Conservation (phyloP, 2,888 invertebrate species). For the Nebria salina region DNA sequence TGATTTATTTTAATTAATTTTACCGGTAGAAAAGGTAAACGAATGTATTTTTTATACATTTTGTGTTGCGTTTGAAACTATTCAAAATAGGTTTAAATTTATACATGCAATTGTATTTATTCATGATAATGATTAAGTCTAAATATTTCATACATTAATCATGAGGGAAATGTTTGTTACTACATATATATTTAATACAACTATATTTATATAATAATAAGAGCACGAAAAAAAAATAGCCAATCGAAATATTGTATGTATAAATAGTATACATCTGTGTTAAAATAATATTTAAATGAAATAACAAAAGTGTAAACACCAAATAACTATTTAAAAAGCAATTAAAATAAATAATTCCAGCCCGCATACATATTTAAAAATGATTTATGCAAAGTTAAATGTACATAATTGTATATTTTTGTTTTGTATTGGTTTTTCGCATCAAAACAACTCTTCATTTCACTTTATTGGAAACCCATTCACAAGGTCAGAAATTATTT, state of each 20-base stretch:
- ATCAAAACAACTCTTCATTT: background rate
- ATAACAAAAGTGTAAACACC: background rate
- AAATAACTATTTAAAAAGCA: background rate
- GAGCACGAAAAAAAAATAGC: too few relatives aligned
- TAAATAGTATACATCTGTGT: too few relatives aligned
- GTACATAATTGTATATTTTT: background rate
- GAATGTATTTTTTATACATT: too few relatives aligned
- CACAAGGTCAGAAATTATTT: background rate
- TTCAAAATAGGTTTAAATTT: too few relatives aligned
- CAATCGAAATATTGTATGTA: too few relatives aligned
- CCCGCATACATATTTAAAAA: slow-evolving; percentile 1
- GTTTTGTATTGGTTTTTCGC: background rate
- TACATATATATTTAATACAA: too few relatives aligned
- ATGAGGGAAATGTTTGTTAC: too few relatives aligned
- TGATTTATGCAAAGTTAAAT: background rate
- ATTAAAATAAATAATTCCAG: background rate
- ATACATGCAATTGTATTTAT: too few relatives aligned
- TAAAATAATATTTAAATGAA: background rate
- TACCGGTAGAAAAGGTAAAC: slow-evolving; percentile 19
- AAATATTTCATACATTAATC: too few relatives aligned
- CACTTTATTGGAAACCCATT: background rate
- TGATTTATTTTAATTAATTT: slow-evolving; percentile 38
- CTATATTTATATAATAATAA: too few relatives aligned
- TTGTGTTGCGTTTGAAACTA: too few relatives aligned
- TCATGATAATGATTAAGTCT: too few relatives aligned